Base-by-base conservation (phyloP, 1,140 invertebrate genomes). In the Tribolium castaneum region DNA sequence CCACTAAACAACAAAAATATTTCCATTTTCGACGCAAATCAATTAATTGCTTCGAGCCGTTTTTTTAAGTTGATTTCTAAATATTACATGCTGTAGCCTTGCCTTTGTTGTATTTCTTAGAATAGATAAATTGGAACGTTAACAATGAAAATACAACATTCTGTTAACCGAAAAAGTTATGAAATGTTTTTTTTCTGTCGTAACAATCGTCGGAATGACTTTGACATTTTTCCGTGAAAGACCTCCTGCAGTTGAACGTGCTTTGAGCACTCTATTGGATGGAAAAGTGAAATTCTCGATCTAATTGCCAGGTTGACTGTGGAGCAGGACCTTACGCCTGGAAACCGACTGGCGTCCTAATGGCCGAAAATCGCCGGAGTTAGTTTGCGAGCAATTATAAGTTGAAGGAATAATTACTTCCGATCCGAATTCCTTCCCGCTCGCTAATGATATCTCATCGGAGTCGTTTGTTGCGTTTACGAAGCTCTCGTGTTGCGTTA, bases 371-470 rank as follows among this genome's bases (percentile, higher is more conserved):
- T 30, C 25, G 25, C 6, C 25, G 6, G 25, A 30, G 25, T 30
- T 30, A 52, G 16, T 19, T 66, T 25, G 25, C 12, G 25, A 66
- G 30, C 59, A 66, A 66, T 66, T 66, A 66, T 66, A 66, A 66
- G 25, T 66, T 66, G 59, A 66, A 59, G 25, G 59, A 66, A 66
- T 66, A 66, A 66, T 66, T 66, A 34, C 59, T 16, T 30, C 30
- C 59, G 25, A 66, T 66, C 34, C 34, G 30, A 35, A 66, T 66
- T 35, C 59, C 25, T 12, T 12, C 59, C 6, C 9, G 56, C 34
- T 62, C 56, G 19, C 56, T 66, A 66, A 66, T 66, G 59, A 66
- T 66, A 66, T 66, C 59, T 35, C 59, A 66, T 62, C 13, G 56
- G 30, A 10, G 56, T 2, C 56, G 30, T 35, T 35, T 66, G 59